These are phyloP conservation scores for Chaetoderma sp. DNA, from an alignment of 2,888 invertebrate species.

Conservation along the genomic window DNA sequence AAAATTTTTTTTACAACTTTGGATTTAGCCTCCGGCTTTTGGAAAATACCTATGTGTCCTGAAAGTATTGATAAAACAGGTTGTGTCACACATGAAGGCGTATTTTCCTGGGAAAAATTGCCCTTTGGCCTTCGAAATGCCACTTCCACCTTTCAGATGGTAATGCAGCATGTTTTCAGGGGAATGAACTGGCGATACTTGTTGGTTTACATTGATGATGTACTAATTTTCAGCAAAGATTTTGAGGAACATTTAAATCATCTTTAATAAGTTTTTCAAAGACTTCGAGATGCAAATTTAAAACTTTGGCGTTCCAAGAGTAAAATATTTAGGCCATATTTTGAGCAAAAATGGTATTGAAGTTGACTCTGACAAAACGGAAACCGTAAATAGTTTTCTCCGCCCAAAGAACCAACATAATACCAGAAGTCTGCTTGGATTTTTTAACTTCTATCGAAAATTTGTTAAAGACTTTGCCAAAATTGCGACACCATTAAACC, in stretches of 20 bases:
- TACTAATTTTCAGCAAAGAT: slow-evolving; percentile 27
- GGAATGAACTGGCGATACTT: slow-evolving; percentile 33
- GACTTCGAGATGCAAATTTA: slow-evolving; percentile 29
- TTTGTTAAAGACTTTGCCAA: slow-evolving; percentile 52
- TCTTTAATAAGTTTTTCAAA: slow-evolving; percentile 31
- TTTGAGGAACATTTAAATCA: slow-evolving; percentile 35
- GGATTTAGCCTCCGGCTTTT: slow-evolving; percentile 33
- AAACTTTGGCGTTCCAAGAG: slow-evolving; percentile 4
- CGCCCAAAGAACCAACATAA: background rate
- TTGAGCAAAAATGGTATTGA: background rate
- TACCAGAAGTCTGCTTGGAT: background rate
- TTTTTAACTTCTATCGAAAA: slow-evolving; percentile 56
- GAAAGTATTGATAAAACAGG: slow-evolving; percentile 33
- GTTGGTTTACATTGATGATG: slow-evolving; percentile 21
- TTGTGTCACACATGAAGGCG: slow-evolving; percentile 35
- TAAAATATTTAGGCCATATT: slow-evolving; percentile 8
- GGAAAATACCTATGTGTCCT: slow-evolving; percentile 30
- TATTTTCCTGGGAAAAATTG: slow-evolving; percentile 34
- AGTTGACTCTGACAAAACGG: slow-evolving; percentile 1
- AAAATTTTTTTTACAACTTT: slow-evolving; percentile 32
- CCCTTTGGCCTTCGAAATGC: slow-evolving; percentile 38
- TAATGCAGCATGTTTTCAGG: slow-evolving; percentile 33
- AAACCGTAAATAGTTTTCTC: background rate
- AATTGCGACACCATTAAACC: slow-evolving; percentile 47
- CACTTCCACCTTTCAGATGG: slow-evolving; percentile 34